These are phyloP conservation scores for Schizotus pectinicornis DNA, from an alignment of 2,888 invertebrate species.

Conservation along the genomic window DNA sequence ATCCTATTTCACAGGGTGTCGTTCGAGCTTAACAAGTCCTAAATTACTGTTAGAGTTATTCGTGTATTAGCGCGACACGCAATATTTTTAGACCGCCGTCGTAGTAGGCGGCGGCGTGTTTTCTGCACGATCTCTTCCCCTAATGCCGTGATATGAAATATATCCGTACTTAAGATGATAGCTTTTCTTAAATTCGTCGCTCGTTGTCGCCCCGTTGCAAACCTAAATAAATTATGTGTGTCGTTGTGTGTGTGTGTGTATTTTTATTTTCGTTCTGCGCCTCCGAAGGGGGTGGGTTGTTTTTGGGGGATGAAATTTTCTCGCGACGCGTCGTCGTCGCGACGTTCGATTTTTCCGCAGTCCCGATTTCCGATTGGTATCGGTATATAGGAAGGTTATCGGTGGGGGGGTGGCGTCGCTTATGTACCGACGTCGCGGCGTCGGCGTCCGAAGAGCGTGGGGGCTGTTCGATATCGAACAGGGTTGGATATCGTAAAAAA, in stretches of 20 bases:
- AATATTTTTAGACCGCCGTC: slow-evolving; percentile 49
- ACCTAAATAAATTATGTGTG: slow-evolving; percentile 58
- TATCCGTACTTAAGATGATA: slow-evolving; percentile 61
- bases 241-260: slow-evolving; percentile 50
- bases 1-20: slow-evolving; percentile 35
- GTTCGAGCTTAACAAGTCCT: slow-evolving; percentile 46
- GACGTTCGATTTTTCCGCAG: too few relatives aligned
- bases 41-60: slow-evolving; percentile 49
- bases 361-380: too few relatives aligned
- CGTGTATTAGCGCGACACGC: slow-evolving; percentile 54
- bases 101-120: slow-evolving; percentile 28
- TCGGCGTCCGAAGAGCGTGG: slow-evolving; percentile 38
- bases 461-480: slow-evolving; percentile 49
- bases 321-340: too few relatives aligned
- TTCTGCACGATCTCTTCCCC: slow-evolving; percentile 43
- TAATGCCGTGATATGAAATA: slow-evolving; percentile 58
- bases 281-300: not conserved
- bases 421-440: slow-evolving; percentile 29
- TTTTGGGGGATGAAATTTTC: slow-evolving; percentile 2
- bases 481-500: slow-evolving; percentile 57
- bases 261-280: slow-evolving; percentile 45
- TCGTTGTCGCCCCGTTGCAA: slow-evolving; percentile 49
- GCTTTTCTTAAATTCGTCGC: slow-evolving; percentile 61
- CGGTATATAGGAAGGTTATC: slow-evolving; percentile 3
- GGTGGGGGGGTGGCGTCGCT: slow-evolving; percentile 25